Conservation (phyloP, 2,113 vertebrate species). For the Amblyornis subalaris region DNA sequence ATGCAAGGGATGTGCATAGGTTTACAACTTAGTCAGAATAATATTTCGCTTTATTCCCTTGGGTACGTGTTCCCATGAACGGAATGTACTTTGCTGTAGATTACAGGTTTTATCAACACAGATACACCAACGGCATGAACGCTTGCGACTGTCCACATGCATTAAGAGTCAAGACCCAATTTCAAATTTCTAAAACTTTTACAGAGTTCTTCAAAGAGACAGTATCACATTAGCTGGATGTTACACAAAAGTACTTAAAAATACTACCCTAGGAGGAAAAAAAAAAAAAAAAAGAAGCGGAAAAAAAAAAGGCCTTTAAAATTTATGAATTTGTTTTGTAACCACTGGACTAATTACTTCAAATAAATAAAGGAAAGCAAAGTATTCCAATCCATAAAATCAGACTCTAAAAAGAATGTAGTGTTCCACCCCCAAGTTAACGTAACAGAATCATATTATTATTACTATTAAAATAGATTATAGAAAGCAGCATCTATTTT, state of each 20-base stretch:
- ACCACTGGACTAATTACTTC: slow-evolving; percentile 78
- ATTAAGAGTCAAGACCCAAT: slow-evolving; percentile 92
- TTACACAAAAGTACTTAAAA: slow-evolving; percentile 78
- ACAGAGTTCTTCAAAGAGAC: slow-evolving; percentile 95
- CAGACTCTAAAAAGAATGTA: slow-evolving; percentile 83
- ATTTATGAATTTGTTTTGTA: slow-evolving; percentile 72
- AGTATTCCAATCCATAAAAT: slow-evolving; percentile 78
- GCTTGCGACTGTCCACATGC: slow-evolving; percentile 97
- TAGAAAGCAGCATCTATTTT: slow-evolving; percentile 88
- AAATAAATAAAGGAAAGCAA: slow-evolving; percentile 85
- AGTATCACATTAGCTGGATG: slow-evolving; percentile 85
- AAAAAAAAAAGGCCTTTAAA: slow-evolving; percentile 77
- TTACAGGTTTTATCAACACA: slow-evolving; percentile 88
- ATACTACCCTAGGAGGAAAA: slow-evolving; percentile 66
- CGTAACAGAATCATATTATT: slow-evolving; percentile 80
- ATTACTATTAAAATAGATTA: slow-evolving; percentile 87
- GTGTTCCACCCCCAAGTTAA: slow-evolving; percentile 80
- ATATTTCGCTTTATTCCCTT: slow-evolving; percentile 82
- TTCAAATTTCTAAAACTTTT: slow-evolving; percentile 89
- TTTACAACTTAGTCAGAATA: slow-evolving; percentile 85
- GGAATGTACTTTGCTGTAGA: slow-evolving; percentile 91
- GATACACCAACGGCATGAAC: slow-evolving; percentile 91
- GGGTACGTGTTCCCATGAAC: slow-evolving; percentile 83
- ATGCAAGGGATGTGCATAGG: slow-evolving; percentile 97
- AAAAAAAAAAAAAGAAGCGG: slow-evolving; percentile 17